These are phyloP conservation scores for Eristalis pertinax DNA, from an alignment of 2,888 invertebrate genomes.

Conservation along the genomic window DNA sequence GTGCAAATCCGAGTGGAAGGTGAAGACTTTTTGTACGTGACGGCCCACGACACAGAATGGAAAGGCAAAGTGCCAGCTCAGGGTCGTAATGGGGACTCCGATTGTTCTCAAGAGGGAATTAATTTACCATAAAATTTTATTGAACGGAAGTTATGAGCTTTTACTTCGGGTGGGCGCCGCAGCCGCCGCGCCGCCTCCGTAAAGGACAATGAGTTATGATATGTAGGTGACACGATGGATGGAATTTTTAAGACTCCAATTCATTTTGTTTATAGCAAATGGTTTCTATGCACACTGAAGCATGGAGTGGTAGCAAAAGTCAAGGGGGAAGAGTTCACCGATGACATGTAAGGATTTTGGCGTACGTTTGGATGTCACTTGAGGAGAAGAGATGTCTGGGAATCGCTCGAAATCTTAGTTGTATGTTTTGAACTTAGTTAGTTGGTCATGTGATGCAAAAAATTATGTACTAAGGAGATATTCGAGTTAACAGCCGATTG, in stretches of 20 bases:
- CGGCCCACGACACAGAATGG: not conserved
- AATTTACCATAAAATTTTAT: slow-evolving; percentile 65
- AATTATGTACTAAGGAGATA: no score
- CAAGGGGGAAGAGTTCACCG: not conserved
- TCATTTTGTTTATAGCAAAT: not conserved
- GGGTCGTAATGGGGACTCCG: slow-evolving; percentile 21
- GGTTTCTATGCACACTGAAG: not conserved
- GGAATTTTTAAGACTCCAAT: not conserved
- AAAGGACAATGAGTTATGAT: slow-evolving; percentile 25
- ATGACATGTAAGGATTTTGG: not conserved
- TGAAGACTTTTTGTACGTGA: slow-evolving; percentile 21
- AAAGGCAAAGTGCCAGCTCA: slow-evolving; percentile 34
- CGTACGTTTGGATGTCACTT: not conserved
- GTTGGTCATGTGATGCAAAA: no score
- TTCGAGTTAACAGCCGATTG: no score
- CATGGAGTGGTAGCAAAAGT: not conserved
- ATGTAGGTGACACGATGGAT: slow-evolving; percentile 8
- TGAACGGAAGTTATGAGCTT: slow-evolving; percentile 52
- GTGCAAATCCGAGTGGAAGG: slow-evolving; percentile 7
- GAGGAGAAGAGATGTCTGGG: no score
- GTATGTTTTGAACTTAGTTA: no score
- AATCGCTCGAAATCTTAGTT: no score
- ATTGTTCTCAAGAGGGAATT: slow-evolving; percentile 53
- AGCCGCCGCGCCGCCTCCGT: not conserved
- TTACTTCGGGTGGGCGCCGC: not conserved